A percentile compares a stretch with the other conserved stretches of the same genome.
Evolutionary conservation across 2,888 invertebrate species (phyloP).

Genomic region (Machimus atricapillus): DNA sequence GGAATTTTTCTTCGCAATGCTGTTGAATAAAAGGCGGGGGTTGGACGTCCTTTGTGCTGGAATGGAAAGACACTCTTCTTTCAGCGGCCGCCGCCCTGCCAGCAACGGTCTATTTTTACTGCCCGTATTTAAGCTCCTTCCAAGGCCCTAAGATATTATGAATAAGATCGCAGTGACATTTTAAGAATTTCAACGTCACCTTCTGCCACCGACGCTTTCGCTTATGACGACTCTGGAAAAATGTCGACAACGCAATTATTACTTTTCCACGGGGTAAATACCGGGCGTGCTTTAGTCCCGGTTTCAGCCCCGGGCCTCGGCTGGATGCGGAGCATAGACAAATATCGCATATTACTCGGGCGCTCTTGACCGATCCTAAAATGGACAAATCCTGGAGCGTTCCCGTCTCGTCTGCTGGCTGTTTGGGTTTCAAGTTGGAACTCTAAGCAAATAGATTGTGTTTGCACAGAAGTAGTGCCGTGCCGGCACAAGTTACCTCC

Average conservation of each 20-base stretch:
- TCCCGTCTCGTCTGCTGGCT: background rate
- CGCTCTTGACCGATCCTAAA: slow-evolving; percentile 14
- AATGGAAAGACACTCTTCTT: background rate
- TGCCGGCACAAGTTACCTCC: background rate
- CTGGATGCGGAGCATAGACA: background rate
- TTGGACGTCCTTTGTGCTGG: background rate
- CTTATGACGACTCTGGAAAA: background rate
- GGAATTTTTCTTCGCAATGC: background rate
- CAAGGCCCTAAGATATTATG: background rate
- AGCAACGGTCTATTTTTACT: background rate
- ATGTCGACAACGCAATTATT: slow-evolving; percentile 29
- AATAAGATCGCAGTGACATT: slow-evolving; percentile 8
- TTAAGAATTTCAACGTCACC: slow-evolving; percentile 23
- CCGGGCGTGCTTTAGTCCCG: background rate
- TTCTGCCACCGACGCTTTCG: background rate
- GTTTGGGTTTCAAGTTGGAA: background rate
- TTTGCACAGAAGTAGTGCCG: background rate
- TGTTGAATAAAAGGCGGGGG: background rate
- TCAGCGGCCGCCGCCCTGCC: background rate
- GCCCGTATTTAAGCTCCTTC: background rate
- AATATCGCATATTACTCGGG: background rate
- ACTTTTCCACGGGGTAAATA: slow-evolving; percentile 25
- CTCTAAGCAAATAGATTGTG: background rate
- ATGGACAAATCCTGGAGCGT: slow-evolving; percentile 18
- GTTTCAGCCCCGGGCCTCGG: background rate